These are phyloP conservation scores for Paraplagusia blochii DNA, from an alignment of 2,113 vertebrate species.

Conservation along the genomic window DNA sequence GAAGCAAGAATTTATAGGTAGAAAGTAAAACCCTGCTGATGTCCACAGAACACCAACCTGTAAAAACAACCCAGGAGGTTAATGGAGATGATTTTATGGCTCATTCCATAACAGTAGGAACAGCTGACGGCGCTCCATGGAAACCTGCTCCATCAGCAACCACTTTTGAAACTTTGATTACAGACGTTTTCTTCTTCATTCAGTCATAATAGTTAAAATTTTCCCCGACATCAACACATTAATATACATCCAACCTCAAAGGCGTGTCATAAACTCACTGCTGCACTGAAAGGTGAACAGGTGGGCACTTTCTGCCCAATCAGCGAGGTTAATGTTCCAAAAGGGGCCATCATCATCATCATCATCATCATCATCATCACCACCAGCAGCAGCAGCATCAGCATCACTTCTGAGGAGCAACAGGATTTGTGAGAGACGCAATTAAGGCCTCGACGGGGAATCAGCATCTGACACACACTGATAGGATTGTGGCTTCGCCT, in stretches of 20 bases:
- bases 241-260: conserved; percentile 39
- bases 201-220: too few relatives aligned
- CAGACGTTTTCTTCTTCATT: too few relatives aligned
- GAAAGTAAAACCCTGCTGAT: too few relatives aligned
- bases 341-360: conserved; percentile 43
- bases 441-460: conserved; percentile 68
- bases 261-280: conserved; percentile 30
- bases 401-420: conserved; percentile 46
- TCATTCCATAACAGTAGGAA: too few relatives aligned
- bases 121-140: too few relatives aligned
- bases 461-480: conserved; percentile 50
- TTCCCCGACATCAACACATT: conserved; percentile 13
- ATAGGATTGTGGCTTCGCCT: conserved; percentile 50
- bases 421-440: conserved; percentile 66
- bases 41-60: too few relatives aligned
- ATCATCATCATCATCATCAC: too few relatives aligned
- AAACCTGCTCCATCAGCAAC: too few relatives aligned
- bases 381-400: conserved; percentile 34
- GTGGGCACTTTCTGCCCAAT: conserved; percentile 52
- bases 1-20: too few relatives aligned
- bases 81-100: too few relatives aligned
- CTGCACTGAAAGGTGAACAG: conserved; percentile 47
- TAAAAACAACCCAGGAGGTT: too few relatives aligned
- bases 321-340: conserved; percentile 62
- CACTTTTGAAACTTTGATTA: too few relatives aligned